A percentile compares a stretch with the other conserved stretches of the same genome.
Conservation (phyloP, 2,888 invertebrate species). For the Patella depressa region DNA sequence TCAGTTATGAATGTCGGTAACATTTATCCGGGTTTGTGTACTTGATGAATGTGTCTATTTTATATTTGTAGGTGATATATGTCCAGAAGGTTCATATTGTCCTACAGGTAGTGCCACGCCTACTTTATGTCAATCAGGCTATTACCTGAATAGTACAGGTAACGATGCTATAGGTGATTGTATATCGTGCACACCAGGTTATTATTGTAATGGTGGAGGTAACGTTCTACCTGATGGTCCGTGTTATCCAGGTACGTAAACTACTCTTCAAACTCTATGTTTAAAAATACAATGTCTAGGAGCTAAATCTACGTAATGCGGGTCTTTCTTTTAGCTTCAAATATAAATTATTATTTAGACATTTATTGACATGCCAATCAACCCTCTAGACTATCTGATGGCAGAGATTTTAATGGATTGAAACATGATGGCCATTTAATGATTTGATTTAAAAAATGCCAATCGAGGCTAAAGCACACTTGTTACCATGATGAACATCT, state of each 20-base stretch:
- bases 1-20: neutral
- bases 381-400: no score
- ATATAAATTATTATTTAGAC: no score
- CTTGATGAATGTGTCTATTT: neutral
- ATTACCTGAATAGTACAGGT: constrained; percentile 58
- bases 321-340: no score
- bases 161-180: constrained; percentile 52
- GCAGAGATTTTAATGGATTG: no score
- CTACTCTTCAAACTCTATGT: no score
- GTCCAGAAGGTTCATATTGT: constrained; percentile 60
- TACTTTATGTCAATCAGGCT: constrained; percentile 51
- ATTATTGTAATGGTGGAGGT: constrained; percentile 60
- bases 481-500: no score
- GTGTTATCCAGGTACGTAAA: constrained; percentile 40
- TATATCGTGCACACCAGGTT: constrained; percentile 51
- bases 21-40: neutral
- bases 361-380: no score
- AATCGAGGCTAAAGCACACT: no score
- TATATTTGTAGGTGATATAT: constrained; percentile 55
- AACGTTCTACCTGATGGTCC: constrained; percentile 54
- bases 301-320: no score
- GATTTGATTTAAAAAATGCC: no score
- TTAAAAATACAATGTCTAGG: no score
- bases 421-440: no score
- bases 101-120: constrained; percentile 53